These are phyloP conservation scores for Melieria crassipennis DNA, from an alignment of 2,888 invertebrate genomes.

Conservation along the genomic window DNA sequence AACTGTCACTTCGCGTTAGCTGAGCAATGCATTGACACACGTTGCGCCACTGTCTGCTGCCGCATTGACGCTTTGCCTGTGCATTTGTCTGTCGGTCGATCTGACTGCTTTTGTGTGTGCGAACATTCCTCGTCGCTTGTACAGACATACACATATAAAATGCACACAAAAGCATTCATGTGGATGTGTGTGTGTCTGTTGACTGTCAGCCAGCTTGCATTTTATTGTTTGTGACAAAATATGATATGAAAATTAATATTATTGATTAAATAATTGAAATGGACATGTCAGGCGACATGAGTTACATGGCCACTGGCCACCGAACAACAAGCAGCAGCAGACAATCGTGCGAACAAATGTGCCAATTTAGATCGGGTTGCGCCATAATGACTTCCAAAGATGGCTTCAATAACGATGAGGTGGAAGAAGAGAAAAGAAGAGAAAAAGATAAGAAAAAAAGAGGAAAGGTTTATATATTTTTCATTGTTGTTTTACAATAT, in stretches of 20 bases:
- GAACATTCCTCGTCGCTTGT: background rate
- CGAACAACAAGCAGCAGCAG: no score
- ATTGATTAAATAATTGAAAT: conserved; percentile 67
- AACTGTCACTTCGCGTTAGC: background rate
- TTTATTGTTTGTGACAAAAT: conserved; percentile 66
- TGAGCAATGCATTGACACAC: background rate
- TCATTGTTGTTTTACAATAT: no score
- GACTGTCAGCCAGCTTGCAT: background rate
- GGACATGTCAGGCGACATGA: conserved; percentile 55
- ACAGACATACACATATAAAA: background rate
- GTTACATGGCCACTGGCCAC: no score
- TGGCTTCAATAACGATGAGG: no score
- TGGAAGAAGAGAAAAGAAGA: no score
- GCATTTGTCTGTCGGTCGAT: background rate
- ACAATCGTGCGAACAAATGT: no score
- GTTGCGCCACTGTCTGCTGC: no score
- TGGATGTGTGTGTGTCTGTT: background rate
- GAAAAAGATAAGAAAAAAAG: no score
- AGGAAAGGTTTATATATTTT: no score
- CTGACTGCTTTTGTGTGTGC: background rate
- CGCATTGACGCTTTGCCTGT: no score
- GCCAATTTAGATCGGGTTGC: no score
- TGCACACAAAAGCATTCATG: background rate
- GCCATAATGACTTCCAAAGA: no score
- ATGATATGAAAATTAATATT: conserved; percentile 67